phyloP scores from a whole-genome alignment of 2,113 vertebrate genomes.

The Silurus asotus region DNA sequence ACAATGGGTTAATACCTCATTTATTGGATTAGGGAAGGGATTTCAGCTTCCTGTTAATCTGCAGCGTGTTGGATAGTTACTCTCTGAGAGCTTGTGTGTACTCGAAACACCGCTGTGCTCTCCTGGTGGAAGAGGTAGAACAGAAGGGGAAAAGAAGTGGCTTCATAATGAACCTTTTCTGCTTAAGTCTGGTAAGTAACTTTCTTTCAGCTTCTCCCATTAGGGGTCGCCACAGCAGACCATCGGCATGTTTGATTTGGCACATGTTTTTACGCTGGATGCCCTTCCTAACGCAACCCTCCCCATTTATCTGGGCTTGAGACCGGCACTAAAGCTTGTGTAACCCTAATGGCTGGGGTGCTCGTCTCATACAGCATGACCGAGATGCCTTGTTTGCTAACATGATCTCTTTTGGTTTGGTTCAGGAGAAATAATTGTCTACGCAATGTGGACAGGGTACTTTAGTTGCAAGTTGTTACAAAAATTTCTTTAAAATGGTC shows the following conservation, averaged over 20 bases:
- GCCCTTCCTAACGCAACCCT: too few relatives aligned
- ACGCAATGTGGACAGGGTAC: neutral
- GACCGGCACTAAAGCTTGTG: too few relatives aligned
- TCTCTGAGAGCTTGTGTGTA: slow-evolving; percentile 50
- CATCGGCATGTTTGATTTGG: too few relatives aligned
- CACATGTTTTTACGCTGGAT: too few relatives aligned
- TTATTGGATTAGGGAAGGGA: slow-evolving; percentile 89
- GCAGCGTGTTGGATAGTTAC: slow-evolving; percentile 64
- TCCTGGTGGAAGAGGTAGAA: slow-evolving; percentile 25
- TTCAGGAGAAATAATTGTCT: neutral
- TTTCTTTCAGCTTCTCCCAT: too few relatives aligned
- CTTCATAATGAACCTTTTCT: slow-evolving; percentile 89
- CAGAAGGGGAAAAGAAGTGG: slow-evolving; percentile 17
- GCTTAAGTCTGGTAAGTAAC: slow-evolving; percentile 89
- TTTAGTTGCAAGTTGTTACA: neutral
- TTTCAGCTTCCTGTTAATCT: slow-evolving; percentile 83
- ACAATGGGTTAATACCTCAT: slow-evolving; percentile 62
- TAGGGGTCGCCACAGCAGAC: too few relatives aligned
- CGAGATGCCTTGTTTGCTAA: slow-evolving; percentile 53
- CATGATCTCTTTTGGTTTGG: neutral
- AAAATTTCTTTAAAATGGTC: neutral
- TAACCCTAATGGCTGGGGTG: too few relatives aligned
- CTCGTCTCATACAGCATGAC: neutral
- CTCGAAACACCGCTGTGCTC: neutral
- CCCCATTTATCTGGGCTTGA: too few relatives aligned